Percentiles rank a stretch among this genome's conserved stretches.
phyloP scores from a whole-genome alignment of 2,797 vertebrate genomes.

The Lophura swinhoii region DNA sequence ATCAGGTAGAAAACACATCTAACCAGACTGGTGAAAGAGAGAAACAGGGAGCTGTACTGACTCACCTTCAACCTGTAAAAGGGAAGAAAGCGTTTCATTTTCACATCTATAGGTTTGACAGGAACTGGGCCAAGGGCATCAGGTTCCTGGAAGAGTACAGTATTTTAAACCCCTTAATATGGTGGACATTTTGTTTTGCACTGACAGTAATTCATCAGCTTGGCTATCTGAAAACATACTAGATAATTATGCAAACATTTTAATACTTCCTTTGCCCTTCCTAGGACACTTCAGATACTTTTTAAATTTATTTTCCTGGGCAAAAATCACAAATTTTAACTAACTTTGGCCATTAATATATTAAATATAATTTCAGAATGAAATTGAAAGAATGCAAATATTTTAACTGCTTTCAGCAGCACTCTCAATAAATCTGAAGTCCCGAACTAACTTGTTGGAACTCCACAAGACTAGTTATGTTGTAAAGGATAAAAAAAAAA shows the following conservation, averaged over 20 bases:
- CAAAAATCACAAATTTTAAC: background rate
- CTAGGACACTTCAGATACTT: background rate
- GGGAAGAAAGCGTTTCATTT: slow-evolving; percentile 64
- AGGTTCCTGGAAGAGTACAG: slow-evolving; percentile 69
- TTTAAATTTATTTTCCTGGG: background rate
- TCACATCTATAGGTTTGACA: slow-evolving; percentile 58
- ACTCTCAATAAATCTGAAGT: background rate
- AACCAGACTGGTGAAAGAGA: background rate
- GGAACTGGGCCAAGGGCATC: slow-evolving; percentile 77
- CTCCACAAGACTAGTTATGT: background rate
- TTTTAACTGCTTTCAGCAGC: background rate
- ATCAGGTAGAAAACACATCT: background rate
- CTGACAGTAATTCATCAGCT: background rate
- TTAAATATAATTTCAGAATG: background rate
- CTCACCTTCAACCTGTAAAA: slow-evolving; percentile 78
- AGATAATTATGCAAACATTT: slow-evolving; percentile 5
- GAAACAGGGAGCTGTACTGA: background rate
- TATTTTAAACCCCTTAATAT: background rate
- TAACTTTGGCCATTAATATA: background rate
- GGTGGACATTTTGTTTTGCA: background rate
- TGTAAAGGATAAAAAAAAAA: background rate
- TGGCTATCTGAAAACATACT: background rate
- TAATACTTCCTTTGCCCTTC: background rate
- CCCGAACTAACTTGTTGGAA: background rate
- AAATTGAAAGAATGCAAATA: background rate